Evolutionary conservation across 1,140 invertebrate genomes (phyloP), one percentile per base, ranked within the genome.

Genomic region (Ceratina japonica): DNA sequence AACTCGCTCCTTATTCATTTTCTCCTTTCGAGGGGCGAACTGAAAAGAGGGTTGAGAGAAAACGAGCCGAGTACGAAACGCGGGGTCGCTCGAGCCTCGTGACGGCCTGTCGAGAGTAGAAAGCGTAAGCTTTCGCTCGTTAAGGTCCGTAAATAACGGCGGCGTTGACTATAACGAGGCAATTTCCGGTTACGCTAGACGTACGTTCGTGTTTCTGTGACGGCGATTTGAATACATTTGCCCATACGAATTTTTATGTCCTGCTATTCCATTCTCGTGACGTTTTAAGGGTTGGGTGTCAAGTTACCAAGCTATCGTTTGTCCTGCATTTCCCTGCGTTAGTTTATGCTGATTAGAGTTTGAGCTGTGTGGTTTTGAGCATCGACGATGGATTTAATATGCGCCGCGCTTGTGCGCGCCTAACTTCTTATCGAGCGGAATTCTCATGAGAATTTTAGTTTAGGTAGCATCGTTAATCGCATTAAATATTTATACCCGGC

Each of bases 141-240:
- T 86, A 83, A 86, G 75, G 66, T 16, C 61, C 80, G 77, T 75
- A 86, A 86, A 86, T 86, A 85, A 86, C 64, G 66, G 27, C 65
- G 66, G 80, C 75, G 84, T 82, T 80, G 80, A 78, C 80, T 83
- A 85, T 85, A 85, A 86, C 84, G 84, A 85, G 77, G 77, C 84
- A 86, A 86, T 86, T 86, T 85, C 75, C 77, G 77, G 59, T 27
- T 70, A 69, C 51, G 72, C 72, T 75, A 56, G 62, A 15, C 31
- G 62, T 49, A 59, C 76, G 75, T 63, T 85, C 61, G 22, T 69
- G 70, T 74, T 62, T 75, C 31, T 68, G 73, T 58, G 22, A 12
- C 27, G 54, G n/a, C 31, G 44, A 79, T 82, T 80, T 70, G 49
- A 44, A 44, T 44, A 44, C 5, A 44, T 65, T 80, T 80, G 63